These are phyloP conservation scores for Pogoniulus pusillus DNA, from an alignment of 2,797 vertebrate species.

Conservation along the genomic window DNA sequence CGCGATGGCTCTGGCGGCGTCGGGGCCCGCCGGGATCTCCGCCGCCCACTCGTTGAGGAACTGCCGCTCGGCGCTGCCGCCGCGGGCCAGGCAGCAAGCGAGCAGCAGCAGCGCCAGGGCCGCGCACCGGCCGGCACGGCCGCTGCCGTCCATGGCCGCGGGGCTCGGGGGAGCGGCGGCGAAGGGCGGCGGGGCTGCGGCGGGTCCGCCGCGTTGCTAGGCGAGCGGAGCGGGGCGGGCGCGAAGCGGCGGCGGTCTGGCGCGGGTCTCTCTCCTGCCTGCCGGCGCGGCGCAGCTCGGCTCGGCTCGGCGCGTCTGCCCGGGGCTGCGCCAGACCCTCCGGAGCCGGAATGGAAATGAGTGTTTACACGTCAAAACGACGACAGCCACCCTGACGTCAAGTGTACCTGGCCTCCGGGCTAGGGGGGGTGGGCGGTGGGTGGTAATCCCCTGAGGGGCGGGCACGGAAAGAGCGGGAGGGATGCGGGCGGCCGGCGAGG, in stretches of 20 bases:
- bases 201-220: conserved; percentile 9
- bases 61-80: conserved; percentile 75
- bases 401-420: conserved; percentile 84
- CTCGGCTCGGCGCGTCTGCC: not conserved
- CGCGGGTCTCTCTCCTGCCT: not conserved
- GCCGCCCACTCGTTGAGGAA: conserved; percentile 98
- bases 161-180: not conserved
- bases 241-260: not conserved
- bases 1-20: conserved; percentile 86
- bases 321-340: conserved; percentile 58
- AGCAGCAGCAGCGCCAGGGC: conserved; percentile 76
- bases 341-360: conserved; percentile 75
- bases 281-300: not conserved
- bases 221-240: not conserved
- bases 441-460: conserved; percentile 72
- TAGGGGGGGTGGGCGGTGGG: conserved; percentile 23
- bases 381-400: conserved; percentile 91
- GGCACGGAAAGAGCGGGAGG: not conserved
- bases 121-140: conserved; percentile 76
- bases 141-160: conserved; percentile 82
- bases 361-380: conserved; percentile 89
- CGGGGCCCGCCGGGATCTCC: conserved; percentile 88
- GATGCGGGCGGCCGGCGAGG: not conserved
- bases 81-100: conserved; percentile 57
- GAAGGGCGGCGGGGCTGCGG: not conserved